These are phyloP conservation scores for Phasia obesa DNA, from an alignment of 2,888 invertebrate genomes.

Conservation along the genomic window DNA sequence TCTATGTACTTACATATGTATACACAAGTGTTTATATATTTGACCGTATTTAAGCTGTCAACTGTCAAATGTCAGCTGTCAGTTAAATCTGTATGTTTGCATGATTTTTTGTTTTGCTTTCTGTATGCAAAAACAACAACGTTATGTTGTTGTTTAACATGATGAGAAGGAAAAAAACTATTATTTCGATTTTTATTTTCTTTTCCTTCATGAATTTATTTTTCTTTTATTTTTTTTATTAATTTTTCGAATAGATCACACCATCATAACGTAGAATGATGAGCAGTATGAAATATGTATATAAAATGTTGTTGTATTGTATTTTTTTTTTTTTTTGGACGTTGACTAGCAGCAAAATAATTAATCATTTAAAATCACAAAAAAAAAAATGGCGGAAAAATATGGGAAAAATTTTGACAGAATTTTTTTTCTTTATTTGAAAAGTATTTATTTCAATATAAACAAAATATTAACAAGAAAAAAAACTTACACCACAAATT, in stretches of 20 bases:
- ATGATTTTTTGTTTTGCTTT: conserved; percentile 18
- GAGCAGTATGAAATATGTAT: conserved; percentile 36
- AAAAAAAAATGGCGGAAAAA: conserved; percentile 13
- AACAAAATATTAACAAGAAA: too few relatives aligned
- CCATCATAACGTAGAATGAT: conserved; percentile 48
- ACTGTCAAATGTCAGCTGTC: conserved; percentile 73
- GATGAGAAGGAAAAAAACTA: conserved; percentile 9
- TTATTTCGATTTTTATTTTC: conserved; percentile 45
- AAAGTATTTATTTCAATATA: too few relatives aligned
- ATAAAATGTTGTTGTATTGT: conserved; percentile 16
- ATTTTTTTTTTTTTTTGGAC: neutral
- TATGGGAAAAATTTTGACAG: neutral
- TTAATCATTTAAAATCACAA: neutral
- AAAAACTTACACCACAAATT: too few relatives aligned
- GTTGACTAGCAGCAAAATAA: neutral
- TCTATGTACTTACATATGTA: neutral
- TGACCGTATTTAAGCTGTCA: conserved; percentile 72
- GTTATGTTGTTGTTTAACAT: conserved; percentile 9
- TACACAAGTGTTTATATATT: conserved; percentile 56
- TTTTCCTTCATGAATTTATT: conserved; percentile 22
- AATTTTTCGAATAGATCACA: conserved; percentile 50
- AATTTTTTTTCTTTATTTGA: neutral
- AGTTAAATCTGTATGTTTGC: conserved; percentile 60
- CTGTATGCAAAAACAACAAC: conserved; percentile 21
- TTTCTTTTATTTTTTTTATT: neutral